Conservation (phyloP, 2,113 vertebrate genomes). For the Corapipo altera region DNA sequence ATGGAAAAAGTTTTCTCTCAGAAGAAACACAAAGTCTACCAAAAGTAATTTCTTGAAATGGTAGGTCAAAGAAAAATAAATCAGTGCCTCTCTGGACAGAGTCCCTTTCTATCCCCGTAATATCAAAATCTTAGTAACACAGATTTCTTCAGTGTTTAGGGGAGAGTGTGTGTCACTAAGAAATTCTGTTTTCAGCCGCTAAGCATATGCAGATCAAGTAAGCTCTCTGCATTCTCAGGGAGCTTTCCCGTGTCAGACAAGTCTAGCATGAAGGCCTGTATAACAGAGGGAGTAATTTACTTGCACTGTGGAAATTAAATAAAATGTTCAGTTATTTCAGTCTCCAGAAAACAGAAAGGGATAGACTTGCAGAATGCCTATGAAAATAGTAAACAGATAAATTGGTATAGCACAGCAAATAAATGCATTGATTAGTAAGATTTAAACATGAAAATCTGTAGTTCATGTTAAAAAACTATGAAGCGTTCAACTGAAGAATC, state of each 20-base stretch:
- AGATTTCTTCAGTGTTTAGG: neutral
- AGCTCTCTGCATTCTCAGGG: neutral
- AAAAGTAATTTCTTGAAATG: neutral
- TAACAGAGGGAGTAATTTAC: neutral
- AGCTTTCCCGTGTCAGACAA: neutral
- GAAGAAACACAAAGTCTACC: neutral
- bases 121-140: neutral
- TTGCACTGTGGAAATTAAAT: neutral
- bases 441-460: neutral
- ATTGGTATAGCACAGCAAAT: neutral
- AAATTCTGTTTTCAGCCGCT: neutral
- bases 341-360: neutral
- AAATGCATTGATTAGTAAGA: neutral
- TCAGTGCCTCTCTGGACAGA: neutral
- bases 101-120: neutral
- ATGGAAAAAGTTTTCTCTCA: neutral
- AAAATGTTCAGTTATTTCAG: neutral
- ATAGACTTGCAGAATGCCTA: neutral
- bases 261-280: neutral
- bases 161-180: neutral
- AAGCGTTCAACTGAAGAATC: neutral
- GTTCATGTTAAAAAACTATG: neutral
- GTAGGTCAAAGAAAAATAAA: neutral
- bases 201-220: neutral
- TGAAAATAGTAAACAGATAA: neutral